phyloP scores from a whole-genome alignment of 2,888 invertebrate genomes.

The Thereva unica region DNA sequence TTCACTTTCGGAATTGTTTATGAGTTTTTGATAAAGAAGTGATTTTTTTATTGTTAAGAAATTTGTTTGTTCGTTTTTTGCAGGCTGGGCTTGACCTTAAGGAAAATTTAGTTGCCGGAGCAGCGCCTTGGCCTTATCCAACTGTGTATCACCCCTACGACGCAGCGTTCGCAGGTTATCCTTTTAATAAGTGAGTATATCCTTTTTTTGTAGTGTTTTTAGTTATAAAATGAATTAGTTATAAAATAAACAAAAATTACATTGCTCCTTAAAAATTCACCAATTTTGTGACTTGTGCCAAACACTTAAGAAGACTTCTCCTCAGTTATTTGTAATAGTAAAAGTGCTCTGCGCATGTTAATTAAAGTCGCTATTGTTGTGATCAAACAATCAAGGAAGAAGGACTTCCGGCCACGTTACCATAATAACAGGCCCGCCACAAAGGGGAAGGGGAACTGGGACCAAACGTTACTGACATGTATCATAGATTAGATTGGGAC shows the following conservation, averaged over 20 bases:
- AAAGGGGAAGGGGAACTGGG: no score
- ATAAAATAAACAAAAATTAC: neutral
- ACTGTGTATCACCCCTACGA: conserved; percentile 94
- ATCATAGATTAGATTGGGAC: no score
- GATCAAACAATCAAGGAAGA: no score
- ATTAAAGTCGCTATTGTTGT: no score
- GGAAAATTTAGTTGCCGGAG: conserved; percentile 81
- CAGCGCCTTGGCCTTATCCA: conserved; percentile 87
- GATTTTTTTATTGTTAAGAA: conserved; percentile 10
- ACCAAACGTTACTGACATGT: no score
- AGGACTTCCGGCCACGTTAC: no score
- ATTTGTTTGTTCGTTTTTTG: conserved; percentile 49
- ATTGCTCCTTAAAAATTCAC: neutral
- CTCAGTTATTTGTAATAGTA: no score
- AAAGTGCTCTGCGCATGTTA: no score
- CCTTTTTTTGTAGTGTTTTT: neutral
- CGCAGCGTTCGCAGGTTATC: conserved; percentile 89
- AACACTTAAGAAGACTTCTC: no score
- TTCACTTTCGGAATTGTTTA: neutral
- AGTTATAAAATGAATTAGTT: neutral
- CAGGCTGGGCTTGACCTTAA: conserved; percentile 88
- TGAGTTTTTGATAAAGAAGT: conserved; percentile 6
- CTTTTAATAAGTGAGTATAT: conserved; percentile 88
- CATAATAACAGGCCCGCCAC: no score
- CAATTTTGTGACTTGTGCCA: no score